Percentiles rank a stretch among this genome's conserved stretches.
These are phyloP conservation scores for Glossophaga mutica DNA, from an alignment of 2,797 vertebrate genomes.

Conservation along the genomic window DNA sequence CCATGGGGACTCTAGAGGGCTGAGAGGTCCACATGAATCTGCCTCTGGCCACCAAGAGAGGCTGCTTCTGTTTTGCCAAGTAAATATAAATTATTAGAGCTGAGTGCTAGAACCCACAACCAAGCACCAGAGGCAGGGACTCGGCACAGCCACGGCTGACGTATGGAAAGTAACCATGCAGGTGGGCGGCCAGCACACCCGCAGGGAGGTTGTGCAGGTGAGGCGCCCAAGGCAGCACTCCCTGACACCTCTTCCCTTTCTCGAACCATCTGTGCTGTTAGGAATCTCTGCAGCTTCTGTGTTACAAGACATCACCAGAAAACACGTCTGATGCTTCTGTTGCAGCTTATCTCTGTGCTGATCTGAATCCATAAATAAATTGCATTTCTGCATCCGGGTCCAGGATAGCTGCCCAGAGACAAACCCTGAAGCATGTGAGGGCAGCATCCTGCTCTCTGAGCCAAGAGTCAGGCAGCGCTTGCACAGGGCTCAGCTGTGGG, in stretches of 20 bases:
- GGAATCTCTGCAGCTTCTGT: background rate
- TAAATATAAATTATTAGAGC: background rate
- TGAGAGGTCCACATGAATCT: accelerated
- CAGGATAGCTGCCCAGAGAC: background rate
- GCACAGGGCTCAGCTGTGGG: accelerated
- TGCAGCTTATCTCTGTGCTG: background rate
- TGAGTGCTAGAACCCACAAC: accelerated
- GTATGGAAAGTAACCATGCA: background rate
- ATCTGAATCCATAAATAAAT: background rate
- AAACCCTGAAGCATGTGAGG: accelerated
- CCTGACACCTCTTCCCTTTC: background rate
- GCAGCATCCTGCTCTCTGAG: background rate
- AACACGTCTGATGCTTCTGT: background rate
- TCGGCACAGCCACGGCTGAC: background rate
- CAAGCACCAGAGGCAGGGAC: background rate
- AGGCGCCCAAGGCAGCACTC: background rate
- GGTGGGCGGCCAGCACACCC: accelerated
- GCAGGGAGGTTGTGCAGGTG: background rate
- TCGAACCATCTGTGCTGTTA: background rate
- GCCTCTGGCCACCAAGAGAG: background rate
- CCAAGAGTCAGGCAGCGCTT: accelerated
- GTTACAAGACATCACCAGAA: background rate
- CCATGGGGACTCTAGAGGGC: accelerated
- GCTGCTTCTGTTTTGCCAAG: background rate
- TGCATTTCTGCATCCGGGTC: background rate